Evolutionary conservation across 2,888 invertebrate species (phyloP), one percentile per base, ranked within the genome.

Genomic region (Neria commutata): DNA sequence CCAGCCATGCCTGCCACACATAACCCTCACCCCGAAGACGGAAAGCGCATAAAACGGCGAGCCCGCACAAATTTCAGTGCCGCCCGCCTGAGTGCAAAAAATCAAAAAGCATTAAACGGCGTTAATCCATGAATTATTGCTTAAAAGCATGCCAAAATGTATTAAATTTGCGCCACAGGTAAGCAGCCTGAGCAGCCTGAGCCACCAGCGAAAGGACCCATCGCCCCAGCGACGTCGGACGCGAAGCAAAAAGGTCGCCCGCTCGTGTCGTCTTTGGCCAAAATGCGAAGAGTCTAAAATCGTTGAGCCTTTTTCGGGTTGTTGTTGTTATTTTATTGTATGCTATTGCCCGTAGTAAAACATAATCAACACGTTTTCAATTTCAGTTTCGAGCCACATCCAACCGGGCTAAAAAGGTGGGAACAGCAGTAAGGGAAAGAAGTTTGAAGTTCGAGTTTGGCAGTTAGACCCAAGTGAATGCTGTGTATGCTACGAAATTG

Each of bases 81-180:
- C 62, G 67, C 66, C 63, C 62, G 68, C 67, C 66, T 71, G 71
- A 65, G 58, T 63, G 59, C 69, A 74, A 71, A 74, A 73, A 68
- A 64, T 64, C 65, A 67, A 66, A 71, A 60, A 69, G 61, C 71
- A 56, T 56, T 75, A 78, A 78, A 77, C 75, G 77, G 77, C 78
- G 77, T 77, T 77, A 77, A 77, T 77, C 77, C 78, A 75, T 77
- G 77, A 77, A 77, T 77, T 77, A 77, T 77, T 78, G 73, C 74
- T 68, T 72, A 75, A 77, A 77, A 78, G 76, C 77, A 77, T 77
- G 77, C 77, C 78, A 77, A 77, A 77, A 76, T 69, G 75, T 77
- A 73, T 76, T 75, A 74, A 74, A 55, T 62, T 63, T 60, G 53
- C 50, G 25, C 46, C 60, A 26, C 54, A 60, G 29, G 51, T n/a